Evolutionary conservation across 2,888 invertebrate species (phyloP).

Genomic region (Protophormia terraenovae): DNA sequence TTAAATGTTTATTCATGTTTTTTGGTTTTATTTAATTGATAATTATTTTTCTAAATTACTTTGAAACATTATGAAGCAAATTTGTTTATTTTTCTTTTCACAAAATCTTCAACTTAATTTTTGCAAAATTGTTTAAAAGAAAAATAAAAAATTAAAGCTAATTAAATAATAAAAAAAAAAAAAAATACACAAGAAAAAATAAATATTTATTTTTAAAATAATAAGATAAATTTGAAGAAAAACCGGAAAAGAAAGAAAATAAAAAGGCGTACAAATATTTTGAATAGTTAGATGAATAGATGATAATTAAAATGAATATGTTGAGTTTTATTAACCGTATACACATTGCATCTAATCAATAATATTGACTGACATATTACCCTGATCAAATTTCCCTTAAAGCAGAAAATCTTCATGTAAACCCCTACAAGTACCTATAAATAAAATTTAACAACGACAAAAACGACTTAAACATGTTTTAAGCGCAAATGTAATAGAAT

Average conservation of each 20-base stretch:
- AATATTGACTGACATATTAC: constrained; percentile 43
- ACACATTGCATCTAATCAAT: constrained; percentile 61
- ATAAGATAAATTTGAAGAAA: constrained; percentile 13
- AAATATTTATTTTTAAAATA: constrained; percentile 28
- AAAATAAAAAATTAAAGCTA: too few species aligned
- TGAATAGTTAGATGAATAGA: not conserved
- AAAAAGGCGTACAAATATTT: not conserved
- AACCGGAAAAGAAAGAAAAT: too few species aligned
- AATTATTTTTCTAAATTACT: not conserved
- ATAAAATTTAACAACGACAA: constrained; percentile 37
- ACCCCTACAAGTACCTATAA: constrained; percentile 67
- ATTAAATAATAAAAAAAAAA: constrained; percentile 3
- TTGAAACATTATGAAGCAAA: not conserved
- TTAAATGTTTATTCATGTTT: constrained; percentile 1
- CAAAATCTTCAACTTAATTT: constrained; percentile 20
- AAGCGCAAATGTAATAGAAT: constrained; percentile 65
- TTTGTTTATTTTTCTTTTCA: not conserved
- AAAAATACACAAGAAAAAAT: not conserved
- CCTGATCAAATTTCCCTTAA: constrained; percentile 62
- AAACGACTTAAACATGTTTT: constrained; percentile 41
- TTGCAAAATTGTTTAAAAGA: too few species aligned
- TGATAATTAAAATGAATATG: not conserved
- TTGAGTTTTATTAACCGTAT: constrained; percentile 60
- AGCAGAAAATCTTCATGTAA: constrained; percentile 66
- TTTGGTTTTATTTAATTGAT: constrained; percentile 14